A percentile compares a stretch with the other conserved stretches of the same genome.
These are phyloP conservation scores for Hanleya hanleyi DNA, from an alignment of 2,888 invertebrate species.

Conservation along the genomic window DNA sequence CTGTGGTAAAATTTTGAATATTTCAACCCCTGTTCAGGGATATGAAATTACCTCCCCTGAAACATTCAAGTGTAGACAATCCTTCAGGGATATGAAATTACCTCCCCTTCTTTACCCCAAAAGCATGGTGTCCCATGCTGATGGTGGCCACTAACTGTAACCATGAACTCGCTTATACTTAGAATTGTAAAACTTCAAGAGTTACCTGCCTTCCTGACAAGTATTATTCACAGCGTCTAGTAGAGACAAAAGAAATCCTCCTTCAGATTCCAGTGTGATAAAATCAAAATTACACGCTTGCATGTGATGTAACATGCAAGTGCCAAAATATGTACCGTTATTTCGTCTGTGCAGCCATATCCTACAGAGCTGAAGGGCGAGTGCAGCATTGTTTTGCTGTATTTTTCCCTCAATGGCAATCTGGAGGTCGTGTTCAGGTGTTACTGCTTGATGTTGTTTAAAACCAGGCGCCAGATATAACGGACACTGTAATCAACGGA, in stretches of 20 bases:
- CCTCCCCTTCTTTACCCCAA: no score
- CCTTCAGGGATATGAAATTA: no score
- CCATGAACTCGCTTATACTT: no score
- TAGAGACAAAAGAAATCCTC: not conserved
- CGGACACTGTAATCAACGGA: slow-evolving; percentile 76
- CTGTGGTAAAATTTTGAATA: no score
- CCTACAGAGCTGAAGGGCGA: slow-evolving; percentile 89
- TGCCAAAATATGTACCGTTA: slow-evolving; percentile 36
- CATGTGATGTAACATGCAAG: not conserved
- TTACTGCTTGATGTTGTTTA: slow-evolving; percentile 77
- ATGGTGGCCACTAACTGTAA: no score
- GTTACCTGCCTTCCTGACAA: not conserved
- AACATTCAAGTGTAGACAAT: no score
- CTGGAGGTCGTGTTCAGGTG: slow-evolving; percentile 63
- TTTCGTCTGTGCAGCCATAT: slow-evolving; percentile 79
- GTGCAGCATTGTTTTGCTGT: slow-evolving; percentile 85
- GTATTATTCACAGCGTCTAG: not conserved
- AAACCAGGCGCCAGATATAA: slow-evolving; percentile 73
- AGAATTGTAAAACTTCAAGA: no score
- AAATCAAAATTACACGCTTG: not conserved
- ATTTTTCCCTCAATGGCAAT: slow-evolving; percentile 76
- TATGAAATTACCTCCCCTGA: no score
- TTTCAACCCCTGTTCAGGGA: no score
- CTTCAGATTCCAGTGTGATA: not conserved
- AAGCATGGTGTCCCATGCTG: no score